Percentiles rank a stretch among this genome's conserved stretches.
Evolutionary conservation across 2,797 vertebrate species (phyloP).

Genomic region (Sternarchorhynchus goeldii): DNA sequence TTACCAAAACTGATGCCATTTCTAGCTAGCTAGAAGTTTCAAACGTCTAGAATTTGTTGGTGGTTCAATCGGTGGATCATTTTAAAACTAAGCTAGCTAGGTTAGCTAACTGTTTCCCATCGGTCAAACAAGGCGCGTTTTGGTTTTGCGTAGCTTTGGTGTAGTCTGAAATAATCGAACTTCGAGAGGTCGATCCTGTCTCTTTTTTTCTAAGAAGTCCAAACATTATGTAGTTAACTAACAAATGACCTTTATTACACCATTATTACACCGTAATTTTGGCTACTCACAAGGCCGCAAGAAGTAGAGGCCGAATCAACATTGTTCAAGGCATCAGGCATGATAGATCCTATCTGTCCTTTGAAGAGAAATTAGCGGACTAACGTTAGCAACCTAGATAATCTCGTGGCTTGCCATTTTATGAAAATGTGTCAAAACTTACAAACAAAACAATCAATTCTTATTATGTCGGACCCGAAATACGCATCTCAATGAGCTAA

Average conservation of each 20-base stretch:
- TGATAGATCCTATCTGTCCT: no score
- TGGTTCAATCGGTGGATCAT: not conserved
- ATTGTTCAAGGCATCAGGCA: no score
- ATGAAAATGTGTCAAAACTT: not conserved
- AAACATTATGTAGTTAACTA: not conserved
- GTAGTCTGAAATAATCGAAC: slow-evolving; percentile 64
- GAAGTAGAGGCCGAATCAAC: no score
- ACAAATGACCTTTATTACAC: not conserved
- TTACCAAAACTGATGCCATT: slow-evolving; percentile 77
- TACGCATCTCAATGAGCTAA: slow-evolving; percentile 9
- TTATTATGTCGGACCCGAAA: no score
- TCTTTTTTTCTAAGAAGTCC: no score
- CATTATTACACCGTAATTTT: no score
- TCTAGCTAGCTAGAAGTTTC: no score
- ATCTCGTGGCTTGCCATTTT: no score
- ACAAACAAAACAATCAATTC: not conserved
- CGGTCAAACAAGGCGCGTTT: slow-evolving; percentile 63
- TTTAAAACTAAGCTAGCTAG: not conserved
- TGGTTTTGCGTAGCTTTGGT: no score
- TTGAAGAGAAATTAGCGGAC: no score
- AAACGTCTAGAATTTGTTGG: not conserved
- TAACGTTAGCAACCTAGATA: no score
- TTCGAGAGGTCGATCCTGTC: slow-evolving; percentile 51
- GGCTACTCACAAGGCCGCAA: no score
- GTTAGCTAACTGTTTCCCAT: slow-evolving; percentile 44